Evolutionary conservation across 2,888 invertebrate genomes (phyloP), one percentile per base, ranked within the genome.

Genomic region (Phengaris alcon): DNA sequence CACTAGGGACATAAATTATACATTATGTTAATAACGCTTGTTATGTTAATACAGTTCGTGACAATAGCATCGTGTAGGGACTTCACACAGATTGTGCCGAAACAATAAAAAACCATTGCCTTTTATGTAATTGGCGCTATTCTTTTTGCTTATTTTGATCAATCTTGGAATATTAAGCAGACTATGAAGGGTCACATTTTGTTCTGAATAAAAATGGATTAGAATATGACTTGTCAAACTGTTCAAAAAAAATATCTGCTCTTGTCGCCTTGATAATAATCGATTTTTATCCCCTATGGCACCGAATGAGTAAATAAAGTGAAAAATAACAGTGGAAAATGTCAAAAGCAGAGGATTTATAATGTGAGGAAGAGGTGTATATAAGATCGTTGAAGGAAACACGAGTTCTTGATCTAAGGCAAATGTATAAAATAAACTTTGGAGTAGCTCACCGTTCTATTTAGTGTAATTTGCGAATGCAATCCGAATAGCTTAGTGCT

Each of bases 21-120:
- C 59, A 22, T 9, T 59, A 15, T 57, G 57, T 57, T 57, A n/a
- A 57, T 22, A 59, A 10, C 59, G 59, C 22, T 59, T 59, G 22
- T 22, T 59, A 59, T 59, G 59, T 59, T 59, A 59, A 59, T 59
- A 15, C 59, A 2, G 59, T 22, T 22, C 59, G 59, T 59, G 59
- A 59, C 59, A 7, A 59, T 22, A 10, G 22, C 59, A 22, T 3
- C 22, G 59, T 15, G 59, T 10, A 10, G 22, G 59, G 22, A 22
- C 59, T 59, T 59, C 15, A 9, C 5, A 59, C 9, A 59, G 22
- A 59, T 59, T 59, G 22, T n/a, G 22, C 9, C 48, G 22, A 59
- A 22, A 59, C 15, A 59, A 59, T 59, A 59, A 22, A 59, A 15
- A 22, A 59, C 22, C 15, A 59, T 59, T 57, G 57, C 57, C 57